phyloP scores from a whole-genome alignment of 2,797 vertebrate species.

The Poecilia gillii region DNA sequence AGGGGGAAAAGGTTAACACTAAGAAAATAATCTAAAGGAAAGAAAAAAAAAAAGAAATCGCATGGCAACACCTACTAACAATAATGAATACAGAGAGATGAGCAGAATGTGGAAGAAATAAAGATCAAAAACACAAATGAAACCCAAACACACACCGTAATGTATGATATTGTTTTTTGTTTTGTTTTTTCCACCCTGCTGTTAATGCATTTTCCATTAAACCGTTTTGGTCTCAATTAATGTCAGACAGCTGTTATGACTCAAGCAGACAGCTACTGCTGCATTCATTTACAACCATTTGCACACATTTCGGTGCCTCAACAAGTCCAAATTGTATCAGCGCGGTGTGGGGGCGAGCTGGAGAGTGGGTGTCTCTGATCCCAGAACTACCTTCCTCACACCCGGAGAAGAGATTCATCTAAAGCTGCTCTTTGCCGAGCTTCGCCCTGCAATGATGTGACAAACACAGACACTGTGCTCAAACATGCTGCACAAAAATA shows the following conservation, averaged over 20 bases:
- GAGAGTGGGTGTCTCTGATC: constrained; percentile 63
- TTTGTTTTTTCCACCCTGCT: not conserved
- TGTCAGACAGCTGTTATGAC: not conserved
- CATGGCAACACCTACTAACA: not conserved
- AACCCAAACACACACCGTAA: not conserved
- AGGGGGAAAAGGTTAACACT: not conserved
- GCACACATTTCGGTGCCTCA: constrained; percentile 20
- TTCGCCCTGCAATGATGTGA: constrained; percentile 34
- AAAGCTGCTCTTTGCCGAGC: constrained; percentile 20
- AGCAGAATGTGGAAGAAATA: not conserved
- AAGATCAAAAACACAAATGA: not conserved
- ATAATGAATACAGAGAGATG: not conserved
- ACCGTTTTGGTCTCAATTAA: not conserved
- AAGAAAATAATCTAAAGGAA: not conserved
- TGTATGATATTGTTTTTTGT: not conserved
- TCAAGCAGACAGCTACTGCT: constrained; percentile 1
- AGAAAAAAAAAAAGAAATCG: not conserved
- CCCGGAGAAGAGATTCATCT: constrained; percentile 56
- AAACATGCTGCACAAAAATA: constrained; percentile 7
- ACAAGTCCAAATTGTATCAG: constrained; percentile 27
- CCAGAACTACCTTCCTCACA: constrained; percentile 55
- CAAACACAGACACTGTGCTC: constrained; percentile 18
- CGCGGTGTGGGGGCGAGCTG: constrained; percentile 28
- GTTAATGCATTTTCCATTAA: not conserved
- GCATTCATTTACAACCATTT: constrained; percentile 4